phyloP scores from a whole-genome alignment of 1,140 invertebrate species.

The Pollicipes pollicipes region DNA sequence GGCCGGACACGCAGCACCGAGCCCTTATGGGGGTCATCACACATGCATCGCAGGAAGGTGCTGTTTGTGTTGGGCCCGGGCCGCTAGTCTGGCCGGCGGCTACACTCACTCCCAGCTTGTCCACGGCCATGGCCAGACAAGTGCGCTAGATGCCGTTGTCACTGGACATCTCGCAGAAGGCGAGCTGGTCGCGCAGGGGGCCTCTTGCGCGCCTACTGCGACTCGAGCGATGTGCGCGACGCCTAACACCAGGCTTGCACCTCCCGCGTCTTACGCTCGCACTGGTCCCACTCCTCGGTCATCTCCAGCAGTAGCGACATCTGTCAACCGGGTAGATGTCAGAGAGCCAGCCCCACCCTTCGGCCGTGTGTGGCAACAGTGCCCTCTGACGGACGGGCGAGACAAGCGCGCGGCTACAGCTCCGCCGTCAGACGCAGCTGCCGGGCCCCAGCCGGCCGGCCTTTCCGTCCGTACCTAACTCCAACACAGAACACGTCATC shows the following conservation, averaged over 20 bases:
- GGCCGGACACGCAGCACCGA: too few relatives aligned
- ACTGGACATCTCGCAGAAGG: constrained; percentile 58
- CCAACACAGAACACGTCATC: too few relatives aligned
- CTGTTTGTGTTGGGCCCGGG: too few relatives aligned
- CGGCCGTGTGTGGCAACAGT: too few relatives aligned
- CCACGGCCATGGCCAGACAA: constrained; percentile 74
- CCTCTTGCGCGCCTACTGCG: constrained; percentile 60
- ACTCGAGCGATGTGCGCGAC: constrained; percentile 53
- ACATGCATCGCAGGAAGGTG: too few relatives aligned
- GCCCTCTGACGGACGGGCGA: too few relatives aligned
- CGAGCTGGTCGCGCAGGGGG: constrained; percentile 65
- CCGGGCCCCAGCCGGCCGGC: too few relatives aligned
- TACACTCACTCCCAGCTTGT: constrained; percentile 42
- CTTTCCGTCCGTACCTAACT: too few relatives aligned
- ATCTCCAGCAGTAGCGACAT: constrained; percentile 62
- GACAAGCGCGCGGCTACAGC: too few relatives aligned
- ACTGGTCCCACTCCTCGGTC: constrained; percentile 87
- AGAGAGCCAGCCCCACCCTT: too few relatives aligned
- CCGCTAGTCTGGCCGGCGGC: constrained; percentile 11
- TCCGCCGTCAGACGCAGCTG: too few relatives aligned
- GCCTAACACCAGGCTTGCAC: constrained; percentile 75
- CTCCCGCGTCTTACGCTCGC: constrained; percentile 81
- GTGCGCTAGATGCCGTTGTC: constrained; percentile 77
- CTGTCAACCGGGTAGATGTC: constrained; percentile 7
- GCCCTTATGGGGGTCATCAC: too few relatives aligned